phyloP scores from a whole-genome alignment of 2,888 invertebrate species.

The Ormyrus labotus region DNA sequence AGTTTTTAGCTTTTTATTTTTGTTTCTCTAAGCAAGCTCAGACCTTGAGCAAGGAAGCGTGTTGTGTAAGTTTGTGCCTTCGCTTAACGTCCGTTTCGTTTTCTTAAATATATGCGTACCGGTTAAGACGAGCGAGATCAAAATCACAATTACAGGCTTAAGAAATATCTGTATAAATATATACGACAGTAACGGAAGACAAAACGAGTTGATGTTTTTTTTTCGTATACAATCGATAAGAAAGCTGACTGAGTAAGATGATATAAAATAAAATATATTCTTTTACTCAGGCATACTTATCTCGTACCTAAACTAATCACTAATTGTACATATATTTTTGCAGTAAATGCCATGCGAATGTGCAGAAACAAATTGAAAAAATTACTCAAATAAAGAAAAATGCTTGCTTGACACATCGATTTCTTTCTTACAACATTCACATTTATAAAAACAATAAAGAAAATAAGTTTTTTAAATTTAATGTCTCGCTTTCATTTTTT shows the following conservation, averaged over 20 bases:
- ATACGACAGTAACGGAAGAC: slow-evolving; percentile 36
- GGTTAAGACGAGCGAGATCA: slow-evolving; percentile 45
- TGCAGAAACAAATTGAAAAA: slow-evolving; percentile 44
- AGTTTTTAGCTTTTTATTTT: not conserved
- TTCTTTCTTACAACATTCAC: slow-evolving; percentile 35
- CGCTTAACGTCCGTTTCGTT: slow-evolving; percentile 26
- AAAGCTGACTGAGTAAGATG: slow-evolving; percentile 37
- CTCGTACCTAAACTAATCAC: slow-evolving; percentile 48
- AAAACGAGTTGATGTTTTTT: slow-evolving; percentile 40
- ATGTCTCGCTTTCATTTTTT: slow-evolving; percentile 35
- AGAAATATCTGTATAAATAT: slow-evolving; percentile 13
- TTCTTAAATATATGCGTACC: slow-evolving; percentile 27
- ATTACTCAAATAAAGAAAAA: slow-evolving; percentile 14
- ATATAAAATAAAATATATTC: slow-evolving; percentile 24
- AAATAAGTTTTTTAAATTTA: slow-evolving; percentile 28
- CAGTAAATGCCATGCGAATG: slow-evolving; percentile 49
- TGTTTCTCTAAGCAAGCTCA: slow-evolving; percentile 12
- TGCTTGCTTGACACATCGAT: slow-evolving; percentile 31
- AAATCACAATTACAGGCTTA: slow-evolving; percentile 46
- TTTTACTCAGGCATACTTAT: slow-evolving; percentile 54
- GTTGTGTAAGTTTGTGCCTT: slow-evolving; percentile 21
- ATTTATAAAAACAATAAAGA: slow-evolving; percentile 22
- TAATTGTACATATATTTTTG: slow-evolving; percentile 37
- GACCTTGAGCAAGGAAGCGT: slow-evolving; percentile 16
- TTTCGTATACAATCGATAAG: slow-evolving; percentile 49